Evolutionary conservation across 2,888 invertebrate genomes (phyloP), one percentile per base, ranked within the genome.

Genomic region (Adelphocoris suturalis): DNA sequence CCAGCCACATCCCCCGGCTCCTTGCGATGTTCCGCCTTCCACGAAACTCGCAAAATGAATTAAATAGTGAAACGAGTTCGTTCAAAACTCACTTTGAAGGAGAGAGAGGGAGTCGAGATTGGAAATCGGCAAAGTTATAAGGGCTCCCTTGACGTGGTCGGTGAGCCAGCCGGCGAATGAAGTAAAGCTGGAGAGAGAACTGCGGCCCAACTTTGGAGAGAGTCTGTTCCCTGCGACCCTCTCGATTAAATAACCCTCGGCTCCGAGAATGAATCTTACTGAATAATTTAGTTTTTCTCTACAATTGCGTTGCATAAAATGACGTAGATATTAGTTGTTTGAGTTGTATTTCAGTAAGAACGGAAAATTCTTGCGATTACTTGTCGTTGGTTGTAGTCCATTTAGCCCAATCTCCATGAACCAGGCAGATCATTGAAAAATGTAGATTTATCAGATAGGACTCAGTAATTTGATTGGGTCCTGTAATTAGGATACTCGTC

Each of bases 101-200:
- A 37, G 52, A 61, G 19, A 19, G 19, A 19, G 61, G n/a, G 61
- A 23, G 23, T 23, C 23, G 68, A 68, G 68, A 68, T 68, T 68
- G 68, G 68, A 68, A 68, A 68, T 68, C 68, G 68, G 68, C 68
- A 68, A 68, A 68, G 68, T 68, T 68, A 68, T 68, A 68, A 68
- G 68, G 68, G 68, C 68, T 27, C 68, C 68, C 68, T 68, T 68
- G 68, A 68, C 68, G 68, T 68, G 68, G 68, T 68, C 23, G 68
- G 68, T 23, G 68, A 68, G 68, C 68, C 68, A 68, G 23, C 68
- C 68, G 68, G 68, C 68, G 68, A 27, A 68, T 68, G 68, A 68
- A 68, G 68, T 68, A 13, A 68, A 68, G 23, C 68, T 27, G n/a
- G 57, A 23, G 23, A 19, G 68, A 68, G 68, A 68, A 68, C 23